These are phyloP conservation scores for Leptocoma aspasia DNA, from an alignment of 2,113 vertebrate species.

Conservation along the genomic window DNA sequence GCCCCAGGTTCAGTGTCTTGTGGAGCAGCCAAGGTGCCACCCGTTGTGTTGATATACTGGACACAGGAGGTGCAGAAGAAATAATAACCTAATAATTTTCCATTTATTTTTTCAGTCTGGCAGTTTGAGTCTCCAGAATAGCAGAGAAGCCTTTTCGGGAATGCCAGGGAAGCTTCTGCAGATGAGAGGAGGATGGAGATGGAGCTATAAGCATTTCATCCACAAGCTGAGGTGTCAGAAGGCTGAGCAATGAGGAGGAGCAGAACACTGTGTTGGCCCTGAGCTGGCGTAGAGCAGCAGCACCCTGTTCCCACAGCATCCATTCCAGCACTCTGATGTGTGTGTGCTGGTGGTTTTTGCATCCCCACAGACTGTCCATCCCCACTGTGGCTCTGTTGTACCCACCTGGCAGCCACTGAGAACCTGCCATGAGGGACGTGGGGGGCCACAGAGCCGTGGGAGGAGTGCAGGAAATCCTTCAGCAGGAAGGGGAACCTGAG, in stretches of 20 bases:
- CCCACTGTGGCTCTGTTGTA: neutral
- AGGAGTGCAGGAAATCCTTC: neutral
- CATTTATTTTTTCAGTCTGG: neutral
- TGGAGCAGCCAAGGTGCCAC: neutral
- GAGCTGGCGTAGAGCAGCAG: neutral
- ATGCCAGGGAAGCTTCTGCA: neutral
- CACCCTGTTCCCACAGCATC: neutral
- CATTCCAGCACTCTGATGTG: neutral
- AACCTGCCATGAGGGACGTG: neutral
- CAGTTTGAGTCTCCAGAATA: neutral
- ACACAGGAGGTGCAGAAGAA: neutral
- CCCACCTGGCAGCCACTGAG: neutral
- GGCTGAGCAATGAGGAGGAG: neutral
- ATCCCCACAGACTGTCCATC: neutral
- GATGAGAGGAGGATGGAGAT: neutral
- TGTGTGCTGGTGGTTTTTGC: neutral
- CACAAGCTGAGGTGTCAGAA: neutral
- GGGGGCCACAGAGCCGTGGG: too few relatives aligned
- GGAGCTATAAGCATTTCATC: neutral
- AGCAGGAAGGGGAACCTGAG: neutral
- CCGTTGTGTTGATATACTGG: accelerated
- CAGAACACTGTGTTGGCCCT: neutral
- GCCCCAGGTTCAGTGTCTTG: neutral
- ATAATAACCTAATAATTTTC: neutral
- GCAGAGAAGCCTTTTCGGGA: neutral